Conservation (phyloP, 2,888 invertebrate genomes). For the Apamea anceps region DNA sequence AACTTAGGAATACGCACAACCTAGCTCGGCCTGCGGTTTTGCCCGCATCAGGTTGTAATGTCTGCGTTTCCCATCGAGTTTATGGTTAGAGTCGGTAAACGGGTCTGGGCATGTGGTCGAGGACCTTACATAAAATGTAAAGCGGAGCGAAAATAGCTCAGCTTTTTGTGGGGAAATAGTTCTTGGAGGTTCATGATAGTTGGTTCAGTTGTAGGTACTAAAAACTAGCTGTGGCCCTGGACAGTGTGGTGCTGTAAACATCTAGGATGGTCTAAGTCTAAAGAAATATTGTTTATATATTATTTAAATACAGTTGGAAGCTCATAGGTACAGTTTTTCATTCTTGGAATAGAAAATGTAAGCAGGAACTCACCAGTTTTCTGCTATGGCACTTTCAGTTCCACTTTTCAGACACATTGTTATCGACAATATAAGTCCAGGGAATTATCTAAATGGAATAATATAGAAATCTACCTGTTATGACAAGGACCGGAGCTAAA, state of each 20-base stretch:
- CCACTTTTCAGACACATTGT: not conserved
- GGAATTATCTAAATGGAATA: not conserved
- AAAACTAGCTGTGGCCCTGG: not conserved
- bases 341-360: not conserved
- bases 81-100: conserved; percentile 53
- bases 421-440: not conserved
- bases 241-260: not conserved
- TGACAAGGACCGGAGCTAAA: no score
- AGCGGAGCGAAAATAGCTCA: conserved; percentile 33
- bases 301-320: not conserved
- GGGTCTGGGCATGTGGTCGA: conserved; percentile 50
- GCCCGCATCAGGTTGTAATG: conserved; percentile 53
- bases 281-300: no score
- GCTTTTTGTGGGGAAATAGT: conserved; percentile 43
- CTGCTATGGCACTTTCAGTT: not conserved
- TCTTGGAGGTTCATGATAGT: conserved; percentile 8
- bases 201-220: not conserved
- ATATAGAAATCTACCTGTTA: not conserved
- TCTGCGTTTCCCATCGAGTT: conserved; percentile 52
- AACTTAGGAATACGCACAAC: not conserved
- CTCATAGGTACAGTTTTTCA: no score
- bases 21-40: conserved; percentile 47
- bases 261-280: not conserved
- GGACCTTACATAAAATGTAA: conserved; percentile 33
- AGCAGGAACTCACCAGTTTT: not conserved